These are phyloP conservation scores for Sphaeridia pumilis DNA, from an alignment of 2,888 invertebrate genomes.

Conservation along the genomic window DNA sequence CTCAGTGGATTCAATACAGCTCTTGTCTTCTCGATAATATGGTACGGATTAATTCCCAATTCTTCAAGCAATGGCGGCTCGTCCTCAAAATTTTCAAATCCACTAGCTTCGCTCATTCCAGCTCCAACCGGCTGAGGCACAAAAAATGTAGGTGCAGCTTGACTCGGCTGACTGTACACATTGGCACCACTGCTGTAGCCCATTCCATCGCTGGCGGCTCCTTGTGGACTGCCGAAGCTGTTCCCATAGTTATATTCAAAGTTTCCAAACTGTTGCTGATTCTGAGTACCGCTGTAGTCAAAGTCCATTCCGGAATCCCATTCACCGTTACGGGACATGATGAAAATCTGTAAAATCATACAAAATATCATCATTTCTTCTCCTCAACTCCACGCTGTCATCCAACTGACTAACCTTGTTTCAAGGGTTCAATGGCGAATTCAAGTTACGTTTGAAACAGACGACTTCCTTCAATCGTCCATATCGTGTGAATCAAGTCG, in stretches of 20 bases:
- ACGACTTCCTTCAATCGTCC: too few relatives aligned
- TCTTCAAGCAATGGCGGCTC: constrained; percentile 84
- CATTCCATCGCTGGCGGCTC: neutral
- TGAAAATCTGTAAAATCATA: neutral
- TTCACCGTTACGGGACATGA: neutral
- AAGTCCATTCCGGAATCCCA: neutral
- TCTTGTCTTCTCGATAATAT: constrained; percentile 74
- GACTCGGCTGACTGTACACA: neutral
- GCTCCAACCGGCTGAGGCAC: constrained; percentile 20
- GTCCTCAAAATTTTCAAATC: constrained; percentile 49
- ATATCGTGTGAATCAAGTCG: too few relatives aligned
- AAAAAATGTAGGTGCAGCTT: constrained; percentile 21
- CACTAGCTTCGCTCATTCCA: constrained; percentile 4
- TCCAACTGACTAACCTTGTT: too few relatives aligned
- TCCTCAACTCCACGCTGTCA: too few relatives aligned
- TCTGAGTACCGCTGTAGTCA: too few relatives aligned
- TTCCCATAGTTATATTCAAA: constrained; percentile 10
- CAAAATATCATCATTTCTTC: too few relatives aligned
- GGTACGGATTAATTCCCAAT: constrained; percentile 80
- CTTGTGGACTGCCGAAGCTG: neutral
- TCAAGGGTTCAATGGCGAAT: too few relatives aligned
- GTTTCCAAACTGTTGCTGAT: constrained; percentile 11
- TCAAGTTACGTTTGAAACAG: too few relatives aligned
- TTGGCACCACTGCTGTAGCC: neutral
- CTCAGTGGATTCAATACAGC: constrained; percentile 78